These are phyloP conservation scores for Empidonax traillii DNA, from an alignment of 2,113 vertebrate genomes.

Conservation along the genomic window DNA sequence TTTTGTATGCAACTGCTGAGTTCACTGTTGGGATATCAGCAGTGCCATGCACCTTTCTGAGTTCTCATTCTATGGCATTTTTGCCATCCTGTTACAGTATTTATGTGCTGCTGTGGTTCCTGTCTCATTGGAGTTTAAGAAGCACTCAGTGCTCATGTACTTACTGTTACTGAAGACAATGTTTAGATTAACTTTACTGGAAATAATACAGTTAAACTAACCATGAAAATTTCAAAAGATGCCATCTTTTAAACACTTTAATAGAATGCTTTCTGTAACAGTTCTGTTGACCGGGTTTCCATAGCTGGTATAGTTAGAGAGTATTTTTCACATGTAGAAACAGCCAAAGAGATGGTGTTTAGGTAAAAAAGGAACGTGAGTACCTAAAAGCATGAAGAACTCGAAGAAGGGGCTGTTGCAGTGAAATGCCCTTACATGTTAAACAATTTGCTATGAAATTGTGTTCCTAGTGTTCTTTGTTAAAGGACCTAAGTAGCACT, in stretches of 20 bases:
- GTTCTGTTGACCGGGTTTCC: not conserved
- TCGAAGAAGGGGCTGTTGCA: not conserved
- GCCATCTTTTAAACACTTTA: not conserved
- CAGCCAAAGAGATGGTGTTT: not conserved
- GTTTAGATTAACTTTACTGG: not conserved
- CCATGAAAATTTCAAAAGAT: not conserved
- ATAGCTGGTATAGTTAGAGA: not conserved
- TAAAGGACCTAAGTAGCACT: not conserved
- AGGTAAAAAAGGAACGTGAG: not conserved
- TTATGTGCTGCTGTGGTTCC: not conserved
- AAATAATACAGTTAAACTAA: not conserved
- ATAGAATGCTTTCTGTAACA: not conserved
- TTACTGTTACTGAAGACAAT: not conserved
- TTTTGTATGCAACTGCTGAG: not conserved
- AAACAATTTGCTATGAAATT: not conserved
- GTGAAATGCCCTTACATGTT: not conserved
- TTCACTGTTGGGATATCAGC: not conserved
- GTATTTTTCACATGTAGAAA: not conserved
- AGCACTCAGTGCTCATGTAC: rapidly evolving
- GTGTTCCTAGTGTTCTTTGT: not conserved
- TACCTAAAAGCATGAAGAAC: not conserved
- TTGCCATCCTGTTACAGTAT: not conserved
- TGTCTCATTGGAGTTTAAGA: not conserved
- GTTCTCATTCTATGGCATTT: not conserved
- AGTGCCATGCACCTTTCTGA: not conserved